Evolutionary conservation across 2,888 invertebrate genomes (phyloP).

Genomic region (Caenorhabditis becei): DNA sequence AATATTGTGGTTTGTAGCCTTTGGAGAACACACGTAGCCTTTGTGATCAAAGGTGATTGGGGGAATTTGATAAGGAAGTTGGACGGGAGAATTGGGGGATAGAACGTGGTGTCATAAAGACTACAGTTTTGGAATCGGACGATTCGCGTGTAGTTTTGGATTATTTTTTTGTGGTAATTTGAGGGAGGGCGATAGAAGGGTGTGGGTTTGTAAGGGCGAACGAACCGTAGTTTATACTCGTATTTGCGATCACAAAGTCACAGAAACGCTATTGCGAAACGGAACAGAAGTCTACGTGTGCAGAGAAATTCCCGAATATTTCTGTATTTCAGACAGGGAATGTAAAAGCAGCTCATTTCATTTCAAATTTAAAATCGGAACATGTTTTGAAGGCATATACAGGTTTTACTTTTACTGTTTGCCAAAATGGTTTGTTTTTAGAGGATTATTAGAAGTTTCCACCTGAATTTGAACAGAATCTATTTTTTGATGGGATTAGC

Average conservation of each 20-base stretch:
- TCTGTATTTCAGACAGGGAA: no score
- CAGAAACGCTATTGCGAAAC: no score
- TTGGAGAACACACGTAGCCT: constrained; percentile 57
- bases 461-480: no score
- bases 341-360: no score
- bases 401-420: no score
- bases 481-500: no score
- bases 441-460: no score
- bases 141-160: neutral
- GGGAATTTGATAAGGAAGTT: constrained; percentile 28
- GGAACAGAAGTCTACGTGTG: no score
- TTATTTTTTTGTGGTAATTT: neutral
- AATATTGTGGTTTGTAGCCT: constrained; percentile 51
- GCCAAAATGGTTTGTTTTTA: no score
- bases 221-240: neutral
- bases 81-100: neutral
- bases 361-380: no score
- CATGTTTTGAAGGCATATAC: no score
- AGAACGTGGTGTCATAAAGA: neutral
- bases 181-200: neutral
- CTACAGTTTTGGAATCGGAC: neutral
- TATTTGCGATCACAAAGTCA: neutral
- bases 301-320: no score
- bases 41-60: constrained; percentile 34
- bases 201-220: neutral